Evolutionary conservation across 2,888 invertebrate species (phyloP).

Genomic region (Lycia hirtaria): DNA sequence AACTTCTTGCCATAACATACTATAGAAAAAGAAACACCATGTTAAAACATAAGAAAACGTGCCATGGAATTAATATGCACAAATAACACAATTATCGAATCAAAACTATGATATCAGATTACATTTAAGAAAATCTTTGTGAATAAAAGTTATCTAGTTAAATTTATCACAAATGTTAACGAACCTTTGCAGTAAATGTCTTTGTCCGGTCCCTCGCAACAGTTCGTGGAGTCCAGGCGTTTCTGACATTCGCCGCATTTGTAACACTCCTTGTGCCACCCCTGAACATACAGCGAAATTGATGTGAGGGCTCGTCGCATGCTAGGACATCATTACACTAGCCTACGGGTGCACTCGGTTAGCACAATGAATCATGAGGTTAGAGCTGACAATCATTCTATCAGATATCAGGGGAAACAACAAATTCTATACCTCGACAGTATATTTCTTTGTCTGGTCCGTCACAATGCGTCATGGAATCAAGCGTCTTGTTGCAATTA

Average conservation of each 20-base stretch:
- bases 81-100: slow-evolving; percentile 35
- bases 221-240: slow-evolving; percentile 95
- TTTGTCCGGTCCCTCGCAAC: slow-evolving; percentile 97
- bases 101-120: slow-evolving; percentile 7
- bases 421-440: slow-evolving; percentile 91
- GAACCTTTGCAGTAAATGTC: slow-evolving; percentile 98
- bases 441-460: slow-evolving; percentile 96
- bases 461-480: slow-evolving; percentile 96
- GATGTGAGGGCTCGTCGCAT: slow-evolving; percentile 69
- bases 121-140: slow-evolving; percentile 18
- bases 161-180: slow-evolving; percentile 55
- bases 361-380: slow-evolving; percentile 68
- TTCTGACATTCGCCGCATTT: slow-evolving; percentile 95
- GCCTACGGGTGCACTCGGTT: slow-evolving; percentile 65
- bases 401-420: slow-evolving; percentile 46
- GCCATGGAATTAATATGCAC: slow-evolving; percentile 43
- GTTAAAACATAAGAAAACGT: slow-evolving; percentile 51
- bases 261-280: slow-evolving; percentile 97
- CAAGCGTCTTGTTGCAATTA: slow-evolving; percentile 93
- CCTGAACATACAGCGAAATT: slow-evolving; percentile 87
- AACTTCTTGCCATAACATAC: slow-evolving; percentile 98
- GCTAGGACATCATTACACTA: slow-evolving; percentile 58
- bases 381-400: slow-evolving; percentile 59
- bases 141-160: slow-evolving; percentile 3
- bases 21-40: slow-evolving; percentile 77